Evolutionary conservation across 2,113 vertebrate genomes (phyloP).

Genomic region (Bettongia penicillata): DNA sequence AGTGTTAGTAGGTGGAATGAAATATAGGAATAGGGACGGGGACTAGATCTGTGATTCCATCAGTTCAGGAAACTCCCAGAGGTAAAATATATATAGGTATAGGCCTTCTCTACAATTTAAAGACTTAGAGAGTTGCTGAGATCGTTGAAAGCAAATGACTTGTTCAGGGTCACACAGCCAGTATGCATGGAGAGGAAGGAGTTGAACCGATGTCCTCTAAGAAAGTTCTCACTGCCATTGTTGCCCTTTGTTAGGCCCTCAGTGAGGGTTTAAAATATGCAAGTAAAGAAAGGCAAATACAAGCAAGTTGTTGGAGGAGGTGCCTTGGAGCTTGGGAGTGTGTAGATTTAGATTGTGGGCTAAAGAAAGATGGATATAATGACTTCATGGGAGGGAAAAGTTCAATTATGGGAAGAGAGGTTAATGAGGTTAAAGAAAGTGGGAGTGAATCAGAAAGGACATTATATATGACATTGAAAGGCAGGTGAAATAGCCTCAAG

Average conservation of each 20-base stretch:
- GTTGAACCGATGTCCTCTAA: not conserved
- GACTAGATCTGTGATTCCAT: not conserved
- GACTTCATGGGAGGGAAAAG: not conserved
- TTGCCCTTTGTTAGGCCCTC: not conserved
- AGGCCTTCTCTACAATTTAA: not conserved
- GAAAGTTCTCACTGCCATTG: not conserved
- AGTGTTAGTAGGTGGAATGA: no score
- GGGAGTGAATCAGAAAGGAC: not conserved
- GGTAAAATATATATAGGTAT: not conserved
- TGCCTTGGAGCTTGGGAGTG: not conserved
- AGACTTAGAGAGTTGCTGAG: not conserved
- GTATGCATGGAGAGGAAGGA: not conserved
- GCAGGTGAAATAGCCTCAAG: not conserved
- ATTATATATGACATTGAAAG: not conserved
- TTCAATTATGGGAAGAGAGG: not conserved
- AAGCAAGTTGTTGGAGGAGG: not conserved
- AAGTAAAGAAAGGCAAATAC: not conserved
- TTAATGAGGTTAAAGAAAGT: not conserved
- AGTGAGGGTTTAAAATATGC: not conserved
- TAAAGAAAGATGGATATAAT: not conserved
- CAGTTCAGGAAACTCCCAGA: not conserved
- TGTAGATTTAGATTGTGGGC: not conserved
- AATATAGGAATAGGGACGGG: not conserved
- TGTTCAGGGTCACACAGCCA: not conserved
- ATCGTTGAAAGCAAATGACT: not conserved